Base-by-base conservation (phyloP, 2,888 invertebrate species). In the Selenia dentaria region DNA sequence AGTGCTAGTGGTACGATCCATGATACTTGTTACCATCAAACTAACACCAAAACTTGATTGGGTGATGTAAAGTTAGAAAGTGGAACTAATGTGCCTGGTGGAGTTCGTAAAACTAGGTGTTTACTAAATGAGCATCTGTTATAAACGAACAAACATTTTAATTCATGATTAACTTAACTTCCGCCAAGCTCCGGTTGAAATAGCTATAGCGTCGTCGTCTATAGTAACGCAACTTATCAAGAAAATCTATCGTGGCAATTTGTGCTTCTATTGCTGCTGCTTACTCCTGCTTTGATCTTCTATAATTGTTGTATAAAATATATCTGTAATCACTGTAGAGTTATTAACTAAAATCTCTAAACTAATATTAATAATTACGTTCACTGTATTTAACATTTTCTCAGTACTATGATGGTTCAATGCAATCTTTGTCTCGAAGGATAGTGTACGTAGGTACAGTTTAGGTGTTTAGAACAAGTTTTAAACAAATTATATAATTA, bases 391-490 rank as follows among this genome's bases (percentile, higher is more conserved):
- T 52, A 48, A 43, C 79, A 79, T 71, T 81, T 72, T 79, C 74
- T 85, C 79, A 79, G 75, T 85, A 74, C 16, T 41, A 65, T 51
- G 86, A 79, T 80, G 88, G 76, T 87, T 89, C 89, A 89, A 88
- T 89, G 89, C 89, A 89, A 89, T 83, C 83, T 87, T 88, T 87
- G 84, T 88, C 89, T 84, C 85, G 64, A 64, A 76, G 78, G 80
- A 79, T 76, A 54, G 72, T 77, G 64, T 77, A 64, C 66, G 65
- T 79, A 70, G 66, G 66, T n/a, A n/a, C n/a, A n/a, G 64, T 6
- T 68, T 79, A 78, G 70, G 69, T 50, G 67, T 63, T 36, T 83
- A 83, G 81, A 71, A 22, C 27, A 9, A 66, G 66, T 70, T 76
- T 78, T 73, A 72, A 73, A 61, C 62, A 65, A 59, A 60, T 59